A percentile compares a stretch with the other conserved stretches of the same genome.
Evolutionary conservation across 2,113 vertebrate genomes (phyloP).

Genomic region (Sciurus niger): DNA sequence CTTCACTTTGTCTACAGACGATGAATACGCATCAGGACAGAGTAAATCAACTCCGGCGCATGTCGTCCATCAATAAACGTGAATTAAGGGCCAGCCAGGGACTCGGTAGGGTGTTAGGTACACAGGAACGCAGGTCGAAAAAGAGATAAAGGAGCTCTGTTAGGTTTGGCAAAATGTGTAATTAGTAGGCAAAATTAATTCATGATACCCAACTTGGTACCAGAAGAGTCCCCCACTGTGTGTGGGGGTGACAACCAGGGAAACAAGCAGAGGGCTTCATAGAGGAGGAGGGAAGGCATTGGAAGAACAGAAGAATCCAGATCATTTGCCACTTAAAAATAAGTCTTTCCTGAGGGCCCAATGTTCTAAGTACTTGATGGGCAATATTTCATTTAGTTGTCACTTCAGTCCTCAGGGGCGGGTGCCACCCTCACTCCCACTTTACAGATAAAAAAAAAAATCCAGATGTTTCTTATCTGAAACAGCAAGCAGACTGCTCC

Average conservation of each 20-base stretch:
- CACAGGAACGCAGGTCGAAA: background rate
- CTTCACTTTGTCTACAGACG: background rate
- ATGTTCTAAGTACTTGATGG: background rate
- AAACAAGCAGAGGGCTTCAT: background rate
- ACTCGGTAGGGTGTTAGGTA: background rate
- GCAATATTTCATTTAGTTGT: background rate
- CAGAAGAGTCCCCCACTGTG: background rate
- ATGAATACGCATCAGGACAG: background rate
- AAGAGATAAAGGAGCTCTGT: background rate
- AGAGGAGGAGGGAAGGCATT: background rate
- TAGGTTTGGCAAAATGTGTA: background rate
- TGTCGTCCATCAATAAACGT: background rate
- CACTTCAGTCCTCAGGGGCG: background rate
- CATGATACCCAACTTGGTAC: background rate
- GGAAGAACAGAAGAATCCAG: background rate
- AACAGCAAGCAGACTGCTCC: background rate
- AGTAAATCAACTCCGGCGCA: background rate
- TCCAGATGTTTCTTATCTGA: background rate
- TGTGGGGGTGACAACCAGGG: no score
- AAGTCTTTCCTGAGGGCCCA: background rate
- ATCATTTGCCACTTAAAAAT: background rate
- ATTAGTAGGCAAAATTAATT: slow-evolving; percentile 39
- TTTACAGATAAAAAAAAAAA: background rate
- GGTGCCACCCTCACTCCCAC: background rate
- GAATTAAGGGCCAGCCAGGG: background rate